Percentiles rank a stretch among this genome's conserved stretches.
These are phyloP conservation scores for Unio delphinus DNA, from an alignment of 2,888 invertebrate genomes.

Conservation along the genomic window DNA sequence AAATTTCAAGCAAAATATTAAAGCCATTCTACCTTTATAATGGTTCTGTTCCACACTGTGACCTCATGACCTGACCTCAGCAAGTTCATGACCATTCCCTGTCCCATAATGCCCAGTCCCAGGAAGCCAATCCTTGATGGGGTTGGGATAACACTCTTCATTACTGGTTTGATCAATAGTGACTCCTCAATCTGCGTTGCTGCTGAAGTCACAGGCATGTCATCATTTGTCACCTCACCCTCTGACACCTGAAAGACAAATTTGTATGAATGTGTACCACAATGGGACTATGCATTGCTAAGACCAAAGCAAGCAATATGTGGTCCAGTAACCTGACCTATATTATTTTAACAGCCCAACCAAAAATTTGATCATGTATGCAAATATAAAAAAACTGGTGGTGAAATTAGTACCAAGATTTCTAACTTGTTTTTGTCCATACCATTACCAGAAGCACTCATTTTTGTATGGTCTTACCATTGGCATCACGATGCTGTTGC, in stretches of 20 bases:
- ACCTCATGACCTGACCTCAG: conserved; percentile 94
- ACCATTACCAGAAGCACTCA: too few relatives aligned
- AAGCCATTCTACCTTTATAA: conserved; percentile 83
- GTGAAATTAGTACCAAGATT: too few relatives aligned
- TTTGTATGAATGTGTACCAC: too few relatives aligned
- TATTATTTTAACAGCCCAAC: too few relatives aligned
- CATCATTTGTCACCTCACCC: conserved; percentile 21
- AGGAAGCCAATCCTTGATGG: conserved; percentile 93
- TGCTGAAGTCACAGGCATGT: conserved; percentile 34
- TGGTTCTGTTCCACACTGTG: conserved; percentile 93
- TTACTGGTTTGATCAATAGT: conserved; percentile 75
- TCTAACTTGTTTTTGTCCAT: too few relatives aligned
- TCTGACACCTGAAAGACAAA: conserved; percentile 24
- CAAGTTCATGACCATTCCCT: conserved; percentile 94
- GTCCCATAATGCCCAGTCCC: conserved; percentile 95
- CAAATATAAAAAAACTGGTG: neutral
- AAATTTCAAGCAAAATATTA: too few relatives aligned
- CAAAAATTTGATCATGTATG: neutral
- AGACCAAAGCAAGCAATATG: too few relatives aligned
- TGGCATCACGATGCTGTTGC: too few relatives aligned
- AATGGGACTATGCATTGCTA: too few relatives aligned
- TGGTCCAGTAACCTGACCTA: too few relatives aligned
- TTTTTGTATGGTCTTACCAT: too few relatives aligned
- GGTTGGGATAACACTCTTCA: conserved; percentile 81
- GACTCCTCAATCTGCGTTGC: conserved; percentile 42